Percentiles rank a stretch among this genome's conserved stretches.
These are phyloP conservation scores for Chitala chitala DNA, from an alignment of 2,113 vertebrate genomes.

Conservation along the genomic window DNA sequence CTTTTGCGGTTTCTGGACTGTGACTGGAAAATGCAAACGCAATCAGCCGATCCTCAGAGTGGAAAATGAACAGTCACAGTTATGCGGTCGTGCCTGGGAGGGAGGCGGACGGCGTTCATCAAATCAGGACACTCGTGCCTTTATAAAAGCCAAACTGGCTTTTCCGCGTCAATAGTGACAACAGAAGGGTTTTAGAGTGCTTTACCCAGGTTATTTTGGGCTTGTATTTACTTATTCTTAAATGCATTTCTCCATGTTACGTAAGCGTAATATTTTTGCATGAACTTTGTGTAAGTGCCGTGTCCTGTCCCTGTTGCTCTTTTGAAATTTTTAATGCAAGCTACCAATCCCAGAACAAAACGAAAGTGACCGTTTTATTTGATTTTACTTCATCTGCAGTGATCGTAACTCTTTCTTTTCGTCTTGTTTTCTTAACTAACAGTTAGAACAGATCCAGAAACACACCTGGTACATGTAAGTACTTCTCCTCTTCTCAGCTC, in stretches of 20 bases:
- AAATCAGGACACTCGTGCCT: background rate
- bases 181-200: background rate
- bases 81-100: background rate
- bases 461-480: conserved; percentile 99
- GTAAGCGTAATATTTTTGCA: too few species aligned
- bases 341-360: too few species aligned
- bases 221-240: background rate
- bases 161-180: background rate
- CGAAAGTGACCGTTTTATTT: conserved; percentile 11
- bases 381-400: background rate
- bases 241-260: too few species aligned
- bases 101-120: background rate
- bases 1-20: too few species aligned
- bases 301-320: too few species aligned
- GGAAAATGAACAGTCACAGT: background rate
- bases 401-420: background rate
- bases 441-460: conserved; percentile 99
- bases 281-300: too few species aligned
- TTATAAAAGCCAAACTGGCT: background rate
- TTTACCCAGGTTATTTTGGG: background rate
- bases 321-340: background rate
- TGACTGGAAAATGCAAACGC: background rate
- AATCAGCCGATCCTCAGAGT: background rate
- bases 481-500: conserved; percentile 30
- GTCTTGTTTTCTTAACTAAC: conserved; percentile 53